Evolutionary conservation across 2,888 invertebrate species (phyloP), one percentile per base, ranked within the genome.

Genomic region (Poecilobothrus nobilitatus): DNA sequence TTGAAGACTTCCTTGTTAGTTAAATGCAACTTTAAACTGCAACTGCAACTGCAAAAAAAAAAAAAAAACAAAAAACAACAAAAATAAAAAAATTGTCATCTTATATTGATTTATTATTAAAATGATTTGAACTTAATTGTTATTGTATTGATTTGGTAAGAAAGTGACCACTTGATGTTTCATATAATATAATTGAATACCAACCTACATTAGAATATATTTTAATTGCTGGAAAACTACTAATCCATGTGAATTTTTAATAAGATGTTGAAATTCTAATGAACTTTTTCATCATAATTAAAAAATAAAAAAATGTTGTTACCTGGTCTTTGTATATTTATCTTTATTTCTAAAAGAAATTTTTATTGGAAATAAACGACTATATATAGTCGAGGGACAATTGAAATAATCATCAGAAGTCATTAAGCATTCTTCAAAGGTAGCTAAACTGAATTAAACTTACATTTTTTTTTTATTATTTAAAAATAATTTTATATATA

Each of bases 381-480:
- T 79, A 79, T 79, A 79, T 76, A 78, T 79, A 73, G 71, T 70
- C 68, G 68, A 27, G 33, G 27, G 62, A 27, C 22, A 66, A 41
- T 53, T 70, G 71, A 73, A 74, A 71, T 73, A 74, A 73, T 72
- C 77, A 79, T 76, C 78, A 80, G 80, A 78, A 75, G 78, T 76
- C 74, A 76, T 77, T 73, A 76, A 76, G 79, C 74, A 74, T 73
- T 71, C 70, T 69, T 75, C 74, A 53, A 70, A 75, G 74, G 74
- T 76, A 75, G 69, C 70, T 75, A 68, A 67, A 53, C 15, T 53
- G 1, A 18, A 53, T 18, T 10, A 44, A 44, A 44, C 6, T 44
- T 15, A 44, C 6, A 34, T 34, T 34, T 8, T 44, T 44, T 44
- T 44, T n/a, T n/a, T 12, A 18, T 53, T 15, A 9, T 53, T 53